phyloP scores from a whole-genome alignment of 2,797 vertebrate genomes.

The Microchirus variegatus region DNA sequence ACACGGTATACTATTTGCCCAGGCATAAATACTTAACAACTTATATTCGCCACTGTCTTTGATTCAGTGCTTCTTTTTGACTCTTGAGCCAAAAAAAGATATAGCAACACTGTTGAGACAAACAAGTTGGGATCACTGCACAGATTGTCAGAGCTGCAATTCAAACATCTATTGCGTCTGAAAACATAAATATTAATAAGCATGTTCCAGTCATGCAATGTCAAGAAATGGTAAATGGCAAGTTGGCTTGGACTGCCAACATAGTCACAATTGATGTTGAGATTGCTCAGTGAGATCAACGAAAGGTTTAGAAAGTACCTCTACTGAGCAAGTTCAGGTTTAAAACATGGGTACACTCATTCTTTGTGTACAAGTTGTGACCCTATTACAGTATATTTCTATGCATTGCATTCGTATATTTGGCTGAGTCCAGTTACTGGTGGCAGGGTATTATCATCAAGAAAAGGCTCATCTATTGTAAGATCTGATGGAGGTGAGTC shows the following conservation, averaged over 20 bases:
- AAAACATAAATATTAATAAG: slow-evolving; percentile 35
- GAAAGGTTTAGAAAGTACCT: neutral
- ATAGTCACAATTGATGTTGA: slow-evolving; percentile 23
- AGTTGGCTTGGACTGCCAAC: slow-evolving; percentile 1
- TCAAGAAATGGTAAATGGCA: slow-evolving; percentile 1
- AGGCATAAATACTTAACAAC: slow-evolving; percentile 15
- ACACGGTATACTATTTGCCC: neutral
- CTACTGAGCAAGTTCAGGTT: neutral
- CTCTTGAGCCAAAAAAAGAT: slow-evolving; percentile 54
- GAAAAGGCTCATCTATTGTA: slow-evolving; percentile 39
- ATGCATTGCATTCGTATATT: neutral
- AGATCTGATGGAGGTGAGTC: slow-evolving; percentile 57
- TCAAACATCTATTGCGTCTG: slow-evolving; percentile 56
- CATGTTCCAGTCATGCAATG: slow-evolving; percentile 20
- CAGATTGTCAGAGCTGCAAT: slow-evolving; percentile 46
- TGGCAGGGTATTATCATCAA: slow-evolving; percentile 36
- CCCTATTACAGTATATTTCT: neutral
- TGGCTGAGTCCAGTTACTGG: neutral
- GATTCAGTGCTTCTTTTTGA: slow-evolving; percentile 43
- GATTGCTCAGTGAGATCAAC: slow-evolving; percentile 5
- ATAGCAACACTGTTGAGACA: slow-evolving; percentile 43
- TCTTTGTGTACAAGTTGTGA: neutral
- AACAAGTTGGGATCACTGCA: slow-evolving; percentile 59
- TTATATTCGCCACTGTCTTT: slow-evolving; percentile 17
- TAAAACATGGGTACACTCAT: neutral